Percentiles rank a stretch among this genome's conserved stretches.
Conservation (phyloP, 2,797 vertebrate genomes). For the Paedocypris micromegethes region DNA sequence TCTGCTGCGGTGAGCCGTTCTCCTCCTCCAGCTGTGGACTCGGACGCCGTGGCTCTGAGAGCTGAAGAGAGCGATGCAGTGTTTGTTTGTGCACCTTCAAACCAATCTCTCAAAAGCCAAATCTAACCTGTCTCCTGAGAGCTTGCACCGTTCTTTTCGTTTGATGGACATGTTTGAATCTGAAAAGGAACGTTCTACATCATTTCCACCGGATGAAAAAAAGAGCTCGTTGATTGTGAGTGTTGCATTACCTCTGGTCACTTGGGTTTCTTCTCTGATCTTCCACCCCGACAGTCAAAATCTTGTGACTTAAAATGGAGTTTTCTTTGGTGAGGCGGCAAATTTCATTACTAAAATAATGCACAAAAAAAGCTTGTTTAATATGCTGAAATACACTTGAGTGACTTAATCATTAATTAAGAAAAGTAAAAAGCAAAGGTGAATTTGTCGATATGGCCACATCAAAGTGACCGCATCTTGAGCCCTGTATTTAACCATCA, state of each 20-base stretch:
- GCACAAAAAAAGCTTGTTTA: constrained; percentile 5
- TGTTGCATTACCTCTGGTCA: constrained; percentile 74
- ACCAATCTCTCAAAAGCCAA: not conserved
- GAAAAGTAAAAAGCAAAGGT: no score
- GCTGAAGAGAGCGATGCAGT: constrained; percentile 58
- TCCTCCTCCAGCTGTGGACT: constrained; percentile 78
- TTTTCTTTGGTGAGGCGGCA: constrained; percentile 81
- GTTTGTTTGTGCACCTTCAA: not conserved
- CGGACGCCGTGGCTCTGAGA: constrained; percentile 72
- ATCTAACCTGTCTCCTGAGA: constrained; percentile 80
- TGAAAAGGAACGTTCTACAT: constrained; percentile 48
- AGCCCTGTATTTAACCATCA: no score
- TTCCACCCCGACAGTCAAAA: constrained; percentile 74
- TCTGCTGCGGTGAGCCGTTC: constrained; percentile 73
- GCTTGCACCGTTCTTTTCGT: constrained; percentile 77
- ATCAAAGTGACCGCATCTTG: no score
- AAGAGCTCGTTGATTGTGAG: not conserved
- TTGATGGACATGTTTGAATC: constrained; percentile 74
- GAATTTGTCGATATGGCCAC: no score
- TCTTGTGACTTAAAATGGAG: constrained; percentile 67
- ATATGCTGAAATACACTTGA: constrained; percentile 25
- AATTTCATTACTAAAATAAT: constrained; percentile 70
- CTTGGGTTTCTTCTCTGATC: constrained; percentile 73
- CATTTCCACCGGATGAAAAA: constrained; percentile 2
- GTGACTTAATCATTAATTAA: not conserved